Conservation (phyloP, 2,888 invertebrate genomes). For the Ennomos fuscantarius region DNA sequence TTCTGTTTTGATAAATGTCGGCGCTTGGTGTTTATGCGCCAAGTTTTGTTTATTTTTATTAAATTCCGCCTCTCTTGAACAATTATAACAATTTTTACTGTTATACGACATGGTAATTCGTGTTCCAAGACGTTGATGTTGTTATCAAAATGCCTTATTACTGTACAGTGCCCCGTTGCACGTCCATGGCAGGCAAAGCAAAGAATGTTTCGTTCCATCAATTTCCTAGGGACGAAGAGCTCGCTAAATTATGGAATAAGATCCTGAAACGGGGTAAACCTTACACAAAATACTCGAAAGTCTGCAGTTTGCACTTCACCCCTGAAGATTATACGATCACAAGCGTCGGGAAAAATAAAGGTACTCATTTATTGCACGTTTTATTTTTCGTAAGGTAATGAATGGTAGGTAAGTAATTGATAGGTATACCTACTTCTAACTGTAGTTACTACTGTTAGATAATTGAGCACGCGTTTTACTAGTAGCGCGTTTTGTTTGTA, state of each 20-base stretch:
- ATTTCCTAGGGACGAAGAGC: constrained; percentile 74
- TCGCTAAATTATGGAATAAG: constrained; percentile 76
- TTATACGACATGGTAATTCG: constrained; percentile 57
- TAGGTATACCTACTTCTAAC: constrained; percentile 23
- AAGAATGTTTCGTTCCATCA: constrained; percentile 81
- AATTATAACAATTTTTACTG: constrained; percentile 37
- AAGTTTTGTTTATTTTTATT: constrained; percentile 76
- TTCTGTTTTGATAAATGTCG: constrained; percentile 68
- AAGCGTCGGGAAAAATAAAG: constrained; percentile 77
- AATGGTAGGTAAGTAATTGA: constrained; percentile 19
- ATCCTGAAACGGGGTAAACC: constrained; percentile 80
- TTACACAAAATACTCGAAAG: constrained; percentile 81
- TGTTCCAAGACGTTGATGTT: constrained; percentile 45
- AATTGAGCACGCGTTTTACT: constrained; percentile 15
- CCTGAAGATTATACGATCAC: constrained; percentile 77
- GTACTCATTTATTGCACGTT: constrained; percentile 50
- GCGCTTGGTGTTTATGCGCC: constrained; percentile 73
- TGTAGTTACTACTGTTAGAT: constrained; percentile 21
- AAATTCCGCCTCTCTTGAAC: constrained; percentile 40
- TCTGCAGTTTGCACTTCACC: constrained; percentile 79
- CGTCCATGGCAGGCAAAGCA: constrained; percentile 81
- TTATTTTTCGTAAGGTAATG: constrained; percentile 26
- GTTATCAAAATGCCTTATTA: constrained; percentile 79
- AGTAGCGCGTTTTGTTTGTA: constrained; percentile 17
- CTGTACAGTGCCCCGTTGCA: constrained; percentile 81